Base-by-base conservation (phyloP, 2,888 invertebrate species). In the Morpho achilles region DNA sequence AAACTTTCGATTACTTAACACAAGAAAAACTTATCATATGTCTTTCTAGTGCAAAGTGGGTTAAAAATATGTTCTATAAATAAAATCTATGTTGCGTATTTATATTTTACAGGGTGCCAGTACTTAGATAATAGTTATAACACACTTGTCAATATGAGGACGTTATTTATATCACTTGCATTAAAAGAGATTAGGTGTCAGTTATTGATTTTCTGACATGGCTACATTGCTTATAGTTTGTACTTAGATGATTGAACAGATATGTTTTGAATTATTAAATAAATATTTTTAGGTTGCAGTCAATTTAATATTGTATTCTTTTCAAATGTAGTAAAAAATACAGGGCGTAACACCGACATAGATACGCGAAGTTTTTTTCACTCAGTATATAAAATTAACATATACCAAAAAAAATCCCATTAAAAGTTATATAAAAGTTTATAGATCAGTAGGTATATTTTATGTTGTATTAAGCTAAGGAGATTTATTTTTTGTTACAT, bases 91-190 rank as follows among this genome's bases (percentile, higher is more conserved):
- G 46, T n/a, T 58, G 59, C 59, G 46, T 61, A 57, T 59, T 50
- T 62, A 60, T 64, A 61, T 61, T 53, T 59, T 53, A 60, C 60
- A 60, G 61, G 61, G 63, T 65, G 63, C 55, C 51, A 40, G 59
- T 61, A 58, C 56, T 62, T 63, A 62, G 51, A 56, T 52, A 52
- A 46, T 46, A 51, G 48, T 58, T 56, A 56, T 59, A 47, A 49
- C 52, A 40, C 7, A 10, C 7, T 47, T 53, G 51, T 48, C 40
- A 9, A 50, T 50, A 55, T 51, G 49, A 49, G 52, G 45, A 42
- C 40, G 44, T 58, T 60, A 61, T 61, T 50, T 51, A 62, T 55
- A 60, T 47, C 49, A 47, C 53, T 50, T 53, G 60, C 56, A 61
- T 53, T 63, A 57, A 40, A 52, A 32, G 54, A 61, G 55, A 63